Base-by-base conservation (phyloP, 2,888 invertebrate genomes). In the Polyommatus iphigenia region DNA sequence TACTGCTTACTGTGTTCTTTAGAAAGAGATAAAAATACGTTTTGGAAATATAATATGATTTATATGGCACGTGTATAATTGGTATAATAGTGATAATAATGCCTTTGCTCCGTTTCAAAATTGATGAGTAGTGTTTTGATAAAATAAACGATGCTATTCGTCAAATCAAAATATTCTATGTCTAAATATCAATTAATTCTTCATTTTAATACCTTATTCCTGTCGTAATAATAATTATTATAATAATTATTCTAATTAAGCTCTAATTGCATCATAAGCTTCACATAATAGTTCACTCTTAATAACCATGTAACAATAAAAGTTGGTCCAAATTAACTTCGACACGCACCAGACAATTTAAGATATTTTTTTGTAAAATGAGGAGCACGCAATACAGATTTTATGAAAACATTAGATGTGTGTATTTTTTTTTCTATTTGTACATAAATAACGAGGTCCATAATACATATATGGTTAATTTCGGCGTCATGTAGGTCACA, bases 241-340 rank as follows among this genome's bases (percentile, higher is more conserved):
- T 36, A 2, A 71, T 71, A 72, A 72, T 46, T 41, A 41, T 20
- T 46, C 20, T n/a, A 46, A 46, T 72, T 72, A 20, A 72, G 72
- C 41, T 72, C 18, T 15, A 36, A 72, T 20, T 72, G 41, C 46
- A 13, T 71, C 18, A 18, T 71, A 59, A 59, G 59, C 20, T 59
- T n/a, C 20, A 8, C 20, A 59, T n/a, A 62, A 36, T 29, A 54
- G 20, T 36, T 57, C 76, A 59, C 76, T 59, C 46, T 77, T 41
- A 76, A 76, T 57, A 77, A 59, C 73, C 72, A 79, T 77, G 87
- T 87, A 87, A 86, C 84, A 81, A 85, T 88, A 89, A 89, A 88
- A 83, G 85, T 85, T 85, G 85, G 83, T 87, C 85, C 82, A 85
- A 85, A 88, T 88, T 87, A 88, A 88, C 86, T 85, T 86, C 85